A percentile compares a stretch with the other conserved stretches of the same genome.
phyloP scores from a whole-genome alignment of 2,797 vertebrate species.

The Agapornis canus region DNA sequence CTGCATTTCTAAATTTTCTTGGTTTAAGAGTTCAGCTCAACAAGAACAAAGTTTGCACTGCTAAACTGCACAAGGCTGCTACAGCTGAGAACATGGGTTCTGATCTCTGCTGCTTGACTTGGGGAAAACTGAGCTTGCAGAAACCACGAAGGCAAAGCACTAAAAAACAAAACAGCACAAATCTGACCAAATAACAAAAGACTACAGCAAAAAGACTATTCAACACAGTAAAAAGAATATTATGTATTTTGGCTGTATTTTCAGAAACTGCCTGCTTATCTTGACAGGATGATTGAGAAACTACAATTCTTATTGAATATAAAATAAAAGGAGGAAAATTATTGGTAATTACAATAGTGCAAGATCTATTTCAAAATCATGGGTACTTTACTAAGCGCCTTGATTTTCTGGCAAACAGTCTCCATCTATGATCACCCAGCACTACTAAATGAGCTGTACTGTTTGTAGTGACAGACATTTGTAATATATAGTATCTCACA shows the following conservation, averaged over 20 bases:
- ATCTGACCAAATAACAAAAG: not conserved
- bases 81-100: not conserved
- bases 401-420: conserved; percentile 40
- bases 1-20: not conserved
- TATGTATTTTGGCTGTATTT: not conserved
- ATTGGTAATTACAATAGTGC: conserved; percentile 14
- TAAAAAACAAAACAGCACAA: not conserved
- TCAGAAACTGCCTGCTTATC: conserved; percentile 2
- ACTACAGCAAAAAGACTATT: not conserved
- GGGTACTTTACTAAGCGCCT: conserved; percentile 4
- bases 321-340: conserved; percentile 35
- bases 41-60: not conserved
- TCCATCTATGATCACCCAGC: conserved; percentile 23
- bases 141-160: not conserved
- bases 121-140: not conserved
- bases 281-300: not conserved
- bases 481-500: conserved; percentile 28
- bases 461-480: not conserved
- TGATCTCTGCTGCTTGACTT: not conserved
- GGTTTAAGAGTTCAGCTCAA: not conserved
- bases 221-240: not conserved
- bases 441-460: not conserved
- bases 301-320: conserved; percentile 9
- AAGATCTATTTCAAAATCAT: conserved; percentile 49
- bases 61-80: not conserved